A percentile compares a stretch with the other conserved stretches of the same genome.
Conservation (phyloP, 2,888 invertebrate species). For the Sinhomidia bicolor region DNA sequence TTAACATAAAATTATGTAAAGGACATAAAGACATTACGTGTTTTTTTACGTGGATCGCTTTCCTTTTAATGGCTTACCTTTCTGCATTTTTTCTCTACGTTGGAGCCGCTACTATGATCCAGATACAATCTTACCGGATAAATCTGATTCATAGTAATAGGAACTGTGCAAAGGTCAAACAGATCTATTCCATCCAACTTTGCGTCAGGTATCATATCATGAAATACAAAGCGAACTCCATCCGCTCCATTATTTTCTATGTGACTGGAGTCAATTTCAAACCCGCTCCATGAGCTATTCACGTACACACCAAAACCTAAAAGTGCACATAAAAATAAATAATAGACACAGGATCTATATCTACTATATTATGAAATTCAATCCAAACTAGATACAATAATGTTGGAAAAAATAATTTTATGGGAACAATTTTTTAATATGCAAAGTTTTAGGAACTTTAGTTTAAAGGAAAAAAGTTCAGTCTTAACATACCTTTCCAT, state of each 20-base stretch:
- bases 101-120: conserved; percentile 89
- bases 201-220: conserved; percentile 88
- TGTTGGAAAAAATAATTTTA: too few species aligned
- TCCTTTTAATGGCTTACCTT: conserved; percentile 83
- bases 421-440: too few species aligned
- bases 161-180: conserved; percentile 92
- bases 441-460: too few species aligned
- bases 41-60: background rate
- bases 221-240: conserved; percentile 92
- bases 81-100: conserved; percentile 87
- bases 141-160: conserved; percentile 91
- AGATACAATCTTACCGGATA: conserved; percentile 92
- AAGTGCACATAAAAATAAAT: background rate
- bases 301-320: conserved; percentile 92
- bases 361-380: too few species aligned
- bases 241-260: conserved; percentile 94
- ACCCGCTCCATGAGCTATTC: conserved; percentile 92
- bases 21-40: too few species aligned
- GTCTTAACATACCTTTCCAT: too few species aligned
- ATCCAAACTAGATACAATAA: too few species aligned
- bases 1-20: background rate
- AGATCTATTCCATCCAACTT: conserved; percentile 87
- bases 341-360: too few species aligned
- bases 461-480: too few species aligned
- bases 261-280: conserved; percentile 89